These are phyloP conservation scores for Sebastes alutus DNA, from an alignment of 2,797 vertebrate genomes.

Conservation along the genomic window DNA sequence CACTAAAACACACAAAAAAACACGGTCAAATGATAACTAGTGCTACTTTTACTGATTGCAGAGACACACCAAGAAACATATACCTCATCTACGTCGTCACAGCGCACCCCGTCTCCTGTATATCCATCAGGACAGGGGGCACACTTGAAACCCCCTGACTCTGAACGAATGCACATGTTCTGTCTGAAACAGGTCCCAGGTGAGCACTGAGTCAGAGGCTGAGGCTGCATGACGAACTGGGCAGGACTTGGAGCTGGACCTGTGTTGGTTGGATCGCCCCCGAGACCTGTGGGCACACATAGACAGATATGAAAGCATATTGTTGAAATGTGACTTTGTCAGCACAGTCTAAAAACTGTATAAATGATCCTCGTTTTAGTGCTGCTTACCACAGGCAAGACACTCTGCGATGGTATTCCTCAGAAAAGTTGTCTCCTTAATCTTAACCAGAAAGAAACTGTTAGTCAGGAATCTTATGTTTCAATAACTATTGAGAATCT, in stretches of 20 bases:
- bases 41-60: neutral
- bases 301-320: neutral
- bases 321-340: slow-evolving; percentile 3
- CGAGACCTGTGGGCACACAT: slow-evolving; percentile 40
- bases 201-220: slow-evolving; percentile 72
- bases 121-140: slow-evolving; percentile 93
- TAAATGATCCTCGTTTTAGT: neutral
- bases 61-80: neutral
- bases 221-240: slow-evolving; percentile 5
- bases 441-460: slow-evolving; percentile 75
- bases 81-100: slow-evolving; percentile 95
- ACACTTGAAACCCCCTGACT: slow-evolving; percentile 85
- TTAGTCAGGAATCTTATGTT: slow-evolving; percentile 2
- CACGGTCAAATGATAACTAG: neutral
- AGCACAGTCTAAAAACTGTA: neutral
- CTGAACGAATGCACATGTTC: slow-evolving; percentile 85
- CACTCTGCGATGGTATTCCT: slow-evolving; percentile 94
- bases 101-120: slow-evolving; percentile 90
- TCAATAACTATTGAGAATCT: neutral
- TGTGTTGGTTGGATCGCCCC: slow-evolving; percentile 47
- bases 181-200: slow-evolving; percentile 90
- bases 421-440: slow-evolving; percentile 93
- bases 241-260: slow-evolving; percentile 29
- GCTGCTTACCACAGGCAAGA: slow-evolving; percentile 90
- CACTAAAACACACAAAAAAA: slow-evolving; percentile 81